Conservation (phyloP, 2,113 vertebrate species). For the Ictidomys tridecemlineatus region DNA sequence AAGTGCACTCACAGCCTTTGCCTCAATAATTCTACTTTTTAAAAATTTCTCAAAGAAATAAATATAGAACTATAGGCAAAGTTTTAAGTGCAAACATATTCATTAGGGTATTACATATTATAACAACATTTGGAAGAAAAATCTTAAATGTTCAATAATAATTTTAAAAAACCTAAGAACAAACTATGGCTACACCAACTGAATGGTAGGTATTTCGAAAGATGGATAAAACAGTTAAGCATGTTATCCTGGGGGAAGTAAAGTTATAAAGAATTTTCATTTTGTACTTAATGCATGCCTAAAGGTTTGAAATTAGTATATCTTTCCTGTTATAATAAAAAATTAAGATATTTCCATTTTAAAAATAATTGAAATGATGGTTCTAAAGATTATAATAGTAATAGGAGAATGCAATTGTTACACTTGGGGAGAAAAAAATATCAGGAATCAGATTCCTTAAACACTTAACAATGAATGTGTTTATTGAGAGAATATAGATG, state of each 20-base stretch:
- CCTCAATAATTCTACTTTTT: background rate
- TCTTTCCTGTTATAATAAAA: conserved; percentile 19
- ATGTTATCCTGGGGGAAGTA: background rate
- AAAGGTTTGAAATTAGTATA: conserved; percentile 39
- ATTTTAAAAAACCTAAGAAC: conserved; percentile 18
- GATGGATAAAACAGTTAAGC: conserved; percentile 32
- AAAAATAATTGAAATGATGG: conserved; percentile 32
- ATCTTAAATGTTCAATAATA: conserved; percentile 6
- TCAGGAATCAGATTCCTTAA: background rate
- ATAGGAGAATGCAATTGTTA: background rate
- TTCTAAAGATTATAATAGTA: conserved; percentile 14
- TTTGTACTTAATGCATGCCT: conserved; percentile 35
- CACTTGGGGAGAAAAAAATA: background rate
- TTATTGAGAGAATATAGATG: background rate
- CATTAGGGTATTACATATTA: background rate
- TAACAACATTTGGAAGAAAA: conserved; percentile 35
- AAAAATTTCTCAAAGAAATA: conserved; percentile 3
- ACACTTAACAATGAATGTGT: background rate
- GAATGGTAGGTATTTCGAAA: background rate
- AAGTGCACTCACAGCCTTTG: background rate
- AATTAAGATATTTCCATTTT: conserved; percentile 43
- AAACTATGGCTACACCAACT: background rate
- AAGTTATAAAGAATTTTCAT: conserved; percentile 54
- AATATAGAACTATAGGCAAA: background rate
- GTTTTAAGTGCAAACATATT: background rate